Evolutionary conservation across 2,113 vertebrate species (phyloP), one percentile per base, ranked within the genome.

Genomic region (Amphiprion percula): DNA sequence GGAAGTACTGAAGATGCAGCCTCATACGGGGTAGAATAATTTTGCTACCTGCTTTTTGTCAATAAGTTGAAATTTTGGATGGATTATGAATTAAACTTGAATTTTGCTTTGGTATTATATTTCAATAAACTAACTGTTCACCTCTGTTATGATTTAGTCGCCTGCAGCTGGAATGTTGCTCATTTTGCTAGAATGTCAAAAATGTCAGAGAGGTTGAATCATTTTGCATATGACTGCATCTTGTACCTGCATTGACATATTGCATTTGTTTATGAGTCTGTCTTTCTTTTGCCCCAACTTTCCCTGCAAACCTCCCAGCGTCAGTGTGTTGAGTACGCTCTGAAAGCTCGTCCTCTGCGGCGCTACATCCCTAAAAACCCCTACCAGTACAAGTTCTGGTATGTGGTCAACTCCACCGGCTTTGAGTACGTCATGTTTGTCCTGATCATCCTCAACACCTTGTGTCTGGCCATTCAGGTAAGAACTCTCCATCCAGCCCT

Each of bases 381-480:
- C 11, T 99, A 99, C 94, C 98, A 99, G 94, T 99, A 99, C 94
- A 99, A 98, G 90, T 99, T 99, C 95, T 99, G 98, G 98, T 99
- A 98, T 84, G 97, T 99, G 96, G 98, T 99, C 87, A 99, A 99
- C 94, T 99, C 98, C 74, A 97, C 97, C 17, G 97, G 97, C 73
- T 99, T 99, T 82, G 98, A 99, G 90, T 99, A 99, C 75, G 95
- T 99, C 95, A 99, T 99, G 98, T 99, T 99, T 89, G 95, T 99
- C 68, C 97, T 99, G 76, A 99, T 99, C 94, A 96, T 99, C 94
- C 97, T 99, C 93, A 99, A 99, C 95, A 99, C 98, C 0, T 94
- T 99, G 89, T 99, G 97, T 93, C 95, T 99, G 95, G 97, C 97
- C 74, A 97, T 99, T 93, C 98, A 99, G 97, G 98, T 99, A 91